A percentile compares a stretch with the other conserved stretches of the same genome.
phyloP scores from a whole-genome alignment of 1,140 invertebrate species.

The Drosophila orena region DNA sequence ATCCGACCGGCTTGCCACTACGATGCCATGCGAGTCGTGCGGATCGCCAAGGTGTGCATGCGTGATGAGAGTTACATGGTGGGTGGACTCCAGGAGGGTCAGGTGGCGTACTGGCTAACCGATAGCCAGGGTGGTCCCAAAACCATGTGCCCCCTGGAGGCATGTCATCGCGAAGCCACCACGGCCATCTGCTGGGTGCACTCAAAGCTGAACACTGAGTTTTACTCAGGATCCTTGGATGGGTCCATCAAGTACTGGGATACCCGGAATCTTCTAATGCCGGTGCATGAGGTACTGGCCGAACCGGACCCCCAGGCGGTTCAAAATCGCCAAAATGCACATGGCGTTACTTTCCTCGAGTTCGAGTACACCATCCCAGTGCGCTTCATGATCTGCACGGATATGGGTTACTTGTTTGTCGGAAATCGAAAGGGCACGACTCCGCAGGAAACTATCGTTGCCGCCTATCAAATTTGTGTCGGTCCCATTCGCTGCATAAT shows the following conservation, averaged over 20 bases:
- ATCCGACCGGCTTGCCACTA: conserved; percentile 90
- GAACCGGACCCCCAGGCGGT: conserved; percentile 88
- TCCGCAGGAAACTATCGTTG: conserved; percentile 89
- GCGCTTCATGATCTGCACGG: conserved; percentile 89
- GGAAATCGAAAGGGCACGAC: conserved; percentile 92
- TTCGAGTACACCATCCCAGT: conserved; percentile 94
- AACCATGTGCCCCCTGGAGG: conserved; percentile 86
- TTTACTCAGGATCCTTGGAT: conserved; percentile 94
- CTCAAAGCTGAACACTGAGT: conserved; percentile 92
- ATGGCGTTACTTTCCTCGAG: conserved; percentile 91
- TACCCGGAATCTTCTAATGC: conserved; percentile 90
- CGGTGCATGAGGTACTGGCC: conserved; percentile 90
- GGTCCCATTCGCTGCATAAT: conserved; percentile 93
- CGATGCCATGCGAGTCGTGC: conserved; percentile 88
- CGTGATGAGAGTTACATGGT: conserved; percentile 92
- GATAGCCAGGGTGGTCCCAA: conserved; percentile 87
- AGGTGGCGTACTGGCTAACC: conserved; percentile 91
- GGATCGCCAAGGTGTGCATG: conserved; percentile 92
- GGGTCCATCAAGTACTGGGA: conserved; percentile 95
- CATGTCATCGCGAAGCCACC: conserved; percentile 90
- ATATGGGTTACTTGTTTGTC: conserved; percentile 90
- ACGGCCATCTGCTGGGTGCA: conserved; percentile 90
- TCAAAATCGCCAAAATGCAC: conserved; percentile 88
- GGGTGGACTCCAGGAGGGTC: conserved; percentile 93
- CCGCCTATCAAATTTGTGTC: conserved; percentile 89